phyloP scores from a whole-genome alignment of 2,113 vertebrate species.

The Petrocephalus zakoni region DNA sequence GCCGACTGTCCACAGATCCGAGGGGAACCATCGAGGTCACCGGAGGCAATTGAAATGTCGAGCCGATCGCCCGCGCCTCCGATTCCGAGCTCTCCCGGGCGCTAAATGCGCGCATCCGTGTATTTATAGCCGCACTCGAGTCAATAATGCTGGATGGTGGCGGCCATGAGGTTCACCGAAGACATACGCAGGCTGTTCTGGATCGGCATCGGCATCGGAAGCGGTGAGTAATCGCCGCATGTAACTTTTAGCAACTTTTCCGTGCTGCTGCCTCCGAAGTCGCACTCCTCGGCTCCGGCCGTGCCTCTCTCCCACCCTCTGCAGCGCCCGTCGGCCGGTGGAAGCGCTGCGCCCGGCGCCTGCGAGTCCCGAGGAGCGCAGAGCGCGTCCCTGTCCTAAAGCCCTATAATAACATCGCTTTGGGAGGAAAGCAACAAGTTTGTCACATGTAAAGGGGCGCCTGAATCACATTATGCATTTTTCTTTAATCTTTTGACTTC shows the following conservation, averaged over 20 bases:
- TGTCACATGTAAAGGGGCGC: neutral
- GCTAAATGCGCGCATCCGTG: neutral
- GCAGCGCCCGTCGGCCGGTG: neutral
- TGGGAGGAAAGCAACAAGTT: neutral
- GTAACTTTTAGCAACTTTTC: neutral
- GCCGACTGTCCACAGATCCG: slow-evolving; percentile 16
- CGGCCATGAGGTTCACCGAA: slow-evolving; percentile 45
- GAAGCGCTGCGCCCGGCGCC: neutral
- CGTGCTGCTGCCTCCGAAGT: neutral
- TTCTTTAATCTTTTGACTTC: neutral
- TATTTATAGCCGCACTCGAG: neutral
- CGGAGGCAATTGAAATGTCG: neutral
- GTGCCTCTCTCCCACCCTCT: neutral
- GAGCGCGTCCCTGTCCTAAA: neutral
- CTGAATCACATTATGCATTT: neutral
- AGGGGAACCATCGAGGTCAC: slow-evolving; percentile 8
- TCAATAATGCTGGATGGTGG: slow-evolving; percentile 26
- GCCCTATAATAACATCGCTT: neutral
- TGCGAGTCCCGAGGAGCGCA: neutral
- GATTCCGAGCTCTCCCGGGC: slow-evolving; percentile 28
- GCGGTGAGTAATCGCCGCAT: slow-evolving; percentile 37
- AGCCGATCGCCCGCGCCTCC: neutral
- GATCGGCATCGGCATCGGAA: slow-evolving; percentile 37
- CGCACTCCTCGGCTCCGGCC: no score
- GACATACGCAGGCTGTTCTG: slow-evolving; percentile 40